phyloP scores from a whole-genome alignment of 2,113 vertebrate genomes.

The Xiphophorus couchianus region DNA sequence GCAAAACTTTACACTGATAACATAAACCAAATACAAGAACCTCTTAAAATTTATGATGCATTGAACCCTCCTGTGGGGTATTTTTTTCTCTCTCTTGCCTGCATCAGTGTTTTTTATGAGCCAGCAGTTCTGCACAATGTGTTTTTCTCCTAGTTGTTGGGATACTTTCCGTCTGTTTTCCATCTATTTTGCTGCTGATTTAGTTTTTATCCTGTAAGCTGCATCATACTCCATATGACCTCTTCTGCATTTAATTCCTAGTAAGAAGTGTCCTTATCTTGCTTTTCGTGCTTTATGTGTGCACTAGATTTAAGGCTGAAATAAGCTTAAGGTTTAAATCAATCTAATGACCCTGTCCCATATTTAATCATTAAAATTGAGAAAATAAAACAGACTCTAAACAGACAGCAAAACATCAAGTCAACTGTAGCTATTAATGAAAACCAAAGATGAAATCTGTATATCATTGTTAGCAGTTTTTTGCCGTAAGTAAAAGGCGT shows the following conservation, averaged over 20 bases:
- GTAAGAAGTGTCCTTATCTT: slow-evolving; percentile 50
- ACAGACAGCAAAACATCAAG: slow-evolving; percentile 24
- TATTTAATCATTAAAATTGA: slow-evolving; percentile 28
- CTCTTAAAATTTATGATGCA: not conserved
- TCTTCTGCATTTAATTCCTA: slow-evolving; percentile 29
- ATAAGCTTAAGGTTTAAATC: slow-evolving; percentile 1
- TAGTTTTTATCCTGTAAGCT: not conserved
- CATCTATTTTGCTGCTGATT: not conserved
- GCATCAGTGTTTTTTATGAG: not conserved
- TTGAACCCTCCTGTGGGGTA: not conserved
- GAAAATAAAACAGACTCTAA: not conserved
- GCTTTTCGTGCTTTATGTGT: slow-evolving; percentile 10
- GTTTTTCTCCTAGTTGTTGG: not conserved
- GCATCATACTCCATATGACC: slow-evolving; percentile 11
- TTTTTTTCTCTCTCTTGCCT: not conserved
- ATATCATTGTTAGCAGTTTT: no score
- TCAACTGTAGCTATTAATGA: not conserved
- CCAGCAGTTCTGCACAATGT: not conserved
- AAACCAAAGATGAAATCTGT: no score
- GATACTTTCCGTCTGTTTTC: slow-evolving; percentile 1
- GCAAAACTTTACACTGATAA: not conserved
- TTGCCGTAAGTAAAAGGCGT: no score
- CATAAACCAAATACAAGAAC: not conserved
- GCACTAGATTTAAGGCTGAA: slow-evolving; percentile 9
- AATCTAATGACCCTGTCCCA: slow-evolving; percentile 16